These are phyloP conservation scores for Dufourea novaeangliae DNA, from an alignment of 1,140 invertebrate genomes.

Conservation along the genomic window DNA sequence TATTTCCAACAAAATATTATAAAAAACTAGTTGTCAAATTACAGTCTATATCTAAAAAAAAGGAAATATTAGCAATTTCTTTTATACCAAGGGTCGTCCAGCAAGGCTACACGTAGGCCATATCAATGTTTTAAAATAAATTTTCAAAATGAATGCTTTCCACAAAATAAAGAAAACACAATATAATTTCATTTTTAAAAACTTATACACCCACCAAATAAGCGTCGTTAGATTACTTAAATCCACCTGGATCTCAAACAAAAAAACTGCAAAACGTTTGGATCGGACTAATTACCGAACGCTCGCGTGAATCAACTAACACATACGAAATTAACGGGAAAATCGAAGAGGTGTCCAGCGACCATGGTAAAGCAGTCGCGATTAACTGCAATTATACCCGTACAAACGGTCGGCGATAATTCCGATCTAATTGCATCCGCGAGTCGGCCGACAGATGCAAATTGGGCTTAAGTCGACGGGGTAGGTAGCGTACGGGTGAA, in stretches of 20 bases:
- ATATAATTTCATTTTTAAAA: no score
- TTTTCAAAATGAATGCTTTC: no score
- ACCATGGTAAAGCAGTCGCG: constrained; percentile 9
- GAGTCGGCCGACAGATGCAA: constrained; percentile 55
- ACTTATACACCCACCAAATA: no score
- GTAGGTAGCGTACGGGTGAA: no score
- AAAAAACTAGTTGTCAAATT: no score
- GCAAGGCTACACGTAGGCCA: no score
- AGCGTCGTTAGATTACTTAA: not conserved
- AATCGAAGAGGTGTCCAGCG: not conserved
- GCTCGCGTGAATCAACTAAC: not conserved
- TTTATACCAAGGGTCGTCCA: no score
- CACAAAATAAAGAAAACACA: no score
- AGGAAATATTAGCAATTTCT: no score
- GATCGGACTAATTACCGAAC: not conserved
- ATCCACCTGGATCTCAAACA: not conserved
- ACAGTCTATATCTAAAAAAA: no score
- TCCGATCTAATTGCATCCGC: constrained; percentile 52
- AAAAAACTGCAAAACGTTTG: not conserved
- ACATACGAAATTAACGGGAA: not conserved
- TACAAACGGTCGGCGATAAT: constrained; percentile 40
- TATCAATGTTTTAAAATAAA: no score
- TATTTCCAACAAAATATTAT: no score
- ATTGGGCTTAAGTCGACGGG: constrained; percentile 55
- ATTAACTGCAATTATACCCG: constrained; percentile 42